Percentiles rank a stretch among this genome's conserved stretches.
Conservation (phyloP, 2,888 invertebrate genomes). For the Mayetiola destructor region DNA sequence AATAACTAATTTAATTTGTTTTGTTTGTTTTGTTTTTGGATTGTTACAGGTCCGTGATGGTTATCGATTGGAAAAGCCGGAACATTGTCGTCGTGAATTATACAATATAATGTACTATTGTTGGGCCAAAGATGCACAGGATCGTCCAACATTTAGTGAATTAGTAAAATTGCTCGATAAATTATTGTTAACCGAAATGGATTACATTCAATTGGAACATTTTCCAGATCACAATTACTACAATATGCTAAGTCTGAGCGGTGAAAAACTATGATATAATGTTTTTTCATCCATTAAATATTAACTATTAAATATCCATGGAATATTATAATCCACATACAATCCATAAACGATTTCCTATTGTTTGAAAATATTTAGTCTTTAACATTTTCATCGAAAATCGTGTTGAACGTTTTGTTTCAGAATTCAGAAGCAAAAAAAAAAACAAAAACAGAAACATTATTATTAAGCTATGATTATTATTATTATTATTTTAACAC, state of each 20-base stretch:
- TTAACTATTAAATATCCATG: too few relatives aligned
- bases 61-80: constrained; percentile 79
- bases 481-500: too few relatives aligned
- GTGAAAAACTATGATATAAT: constrained; percentile 63
- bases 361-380: too few relatives aligned
- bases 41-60: constrained; percentile 62
- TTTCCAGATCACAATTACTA: constrained; percentile 90
- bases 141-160: constrained; percentile 72
- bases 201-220: constrained; percentile 81
- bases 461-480: too few relatives aligned
- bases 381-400: too few relatives aligned
- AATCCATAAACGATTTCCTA: too few relatives aligned
- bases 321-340: too few relatives aligned
- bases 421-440: too few relatives aligned
- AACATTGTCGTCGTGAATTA: constrained; percentile 80
- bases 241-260: constrained; percentile 70
- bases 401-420: too few relatives aligned
- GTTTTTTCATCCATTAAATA: too few relatives aligned
- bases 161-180: constrained; percentile 68
- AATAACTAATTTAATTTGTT: neutral
- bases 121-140: constrained; percentile 76
- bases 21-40: neutral
- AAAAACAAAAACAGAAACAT: too few relatives aligned
- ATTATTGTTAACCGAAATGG: constrained; percentile 75
- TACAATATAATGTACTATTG: constrained; percentile 94